Percentiles rank a stretch among this genome's conserved stretches.
Conservation (phyloP, 2,888 invertebrate species). For the Cryptocheilus praepositus region DNA sequence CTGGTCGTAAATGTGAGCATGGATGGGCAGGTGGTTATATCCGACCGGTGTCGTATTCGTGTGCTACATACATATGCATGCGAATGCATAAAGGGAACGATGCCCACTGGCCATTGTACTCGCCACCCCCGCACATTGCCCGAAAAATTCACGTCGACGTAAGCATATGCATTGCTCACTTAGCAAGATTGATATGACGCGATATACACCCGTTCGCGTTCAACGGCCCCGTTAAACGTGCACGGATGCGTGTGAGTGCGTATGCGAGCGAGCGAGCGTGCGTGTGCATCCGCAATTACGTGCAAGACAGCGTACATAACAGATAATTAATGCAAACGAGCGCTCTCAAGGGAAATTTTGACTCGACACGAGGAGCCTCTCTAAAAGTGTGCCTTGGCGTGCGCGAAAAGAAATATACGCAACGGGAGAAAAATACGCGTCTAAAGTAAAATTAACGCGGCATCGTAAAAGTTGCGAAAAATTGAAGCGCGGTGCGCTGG, state of each 20-base stretch:
- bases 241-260: constrained; percentile 2
- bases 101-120: constrained; percentile 66
- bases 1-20: constrained; percentile 59
- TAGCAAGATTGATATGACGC: constrained; percentile 66
- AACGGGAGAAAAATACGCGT: not conserved
- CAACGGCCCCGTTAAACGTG: not conserved
- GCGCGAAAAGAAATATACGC: not conserved
- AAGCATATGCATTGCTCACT: constrained; percentile 70
- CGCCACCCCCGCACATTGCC: constrained; percentile 52
- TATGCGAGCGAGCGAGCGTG: constrained; percentile 34
- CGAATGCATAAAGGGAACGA: constrained; percentile 52
- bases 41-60: constrained; percentile 63
- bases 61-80: constrained; percentile 59
- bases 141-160: constrained; percentile 53
- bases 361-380: not conserved
- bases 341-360: constrained; percentile 42
- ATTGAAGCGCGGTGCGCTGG: not conserved
- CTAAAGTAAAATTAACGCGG: not conserved
- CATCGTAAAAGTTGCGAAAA: not conserved
- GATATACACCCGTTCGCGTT: constrained; percentile 51
- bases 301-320: constrained; percentile 48
- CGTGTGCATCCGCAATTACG: constrained; percentile 58
- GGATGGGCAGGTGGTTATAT: constrained; percentile 70
- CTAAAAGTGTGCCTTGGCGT: not conserved
- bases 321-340: constrained; percentile 57